These are phyloP conservation scores for Leucoraja erinaceus DNA, from an alignment of 2,113 vertebrate genomes.

Conservation along the genomic window DNA sequence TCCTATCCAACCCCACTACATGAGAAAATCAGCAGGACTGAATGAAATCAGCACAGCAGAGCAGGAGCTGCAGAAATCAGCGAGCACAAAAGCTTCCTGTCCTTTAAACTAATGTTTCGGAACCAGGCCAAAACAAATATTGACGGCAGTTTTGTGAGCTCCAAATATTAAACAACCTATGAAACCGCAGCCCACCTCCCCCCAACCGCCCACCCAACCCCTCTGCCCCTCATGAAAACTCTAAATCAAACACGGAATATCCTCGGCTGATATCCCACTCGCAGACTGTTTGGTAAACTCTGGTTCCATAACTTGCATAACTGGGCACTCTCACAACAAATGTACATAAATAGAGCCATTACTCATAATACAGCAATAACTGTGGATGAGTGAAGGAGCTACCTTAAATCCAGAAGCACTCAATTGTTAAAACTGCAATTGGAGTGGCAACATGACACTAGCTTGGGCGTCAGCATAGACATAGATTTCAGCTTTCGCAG, in stretches of 20 bases:
- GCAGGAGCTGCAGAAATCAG: neutral
- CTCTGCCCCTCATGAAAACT: neutral
- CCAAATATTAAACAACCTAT: neutral
- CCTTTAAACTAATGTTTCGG: neutral
- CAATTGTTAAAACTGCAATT: neutral
- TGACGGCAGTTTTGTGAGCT: neutral
- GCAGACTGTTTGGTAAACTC: neutral
- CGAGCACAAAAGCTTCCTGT: neutral
- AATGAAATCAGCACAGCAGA: neutral
- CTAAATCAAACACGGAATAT: neutral
- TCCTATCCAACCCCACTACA: neutral
- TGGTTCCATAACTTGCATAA: neutral
- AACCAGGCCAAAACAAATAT: neutral
- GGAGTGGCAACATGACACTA: neutral
- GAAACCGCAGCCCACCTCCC: neutral
- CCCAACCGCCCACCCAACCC: no score
- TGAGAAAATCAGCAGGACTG: neutral
- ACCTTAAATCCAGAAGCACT: neutral
- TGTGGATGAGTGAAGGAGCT: neutral
- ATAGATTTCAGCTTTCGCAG: neutral
- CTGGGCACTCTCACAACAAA: neutral
- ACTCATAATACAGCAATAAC: neutral
- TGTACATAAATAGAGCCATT: neutral
- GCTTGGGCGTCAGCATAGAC: neutral
- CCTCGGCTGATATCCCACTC: neutral